Base-by-base conservation (phyloP, 2,113 vertebrate genomes). In the Alaudala cheleensis region DNA sequence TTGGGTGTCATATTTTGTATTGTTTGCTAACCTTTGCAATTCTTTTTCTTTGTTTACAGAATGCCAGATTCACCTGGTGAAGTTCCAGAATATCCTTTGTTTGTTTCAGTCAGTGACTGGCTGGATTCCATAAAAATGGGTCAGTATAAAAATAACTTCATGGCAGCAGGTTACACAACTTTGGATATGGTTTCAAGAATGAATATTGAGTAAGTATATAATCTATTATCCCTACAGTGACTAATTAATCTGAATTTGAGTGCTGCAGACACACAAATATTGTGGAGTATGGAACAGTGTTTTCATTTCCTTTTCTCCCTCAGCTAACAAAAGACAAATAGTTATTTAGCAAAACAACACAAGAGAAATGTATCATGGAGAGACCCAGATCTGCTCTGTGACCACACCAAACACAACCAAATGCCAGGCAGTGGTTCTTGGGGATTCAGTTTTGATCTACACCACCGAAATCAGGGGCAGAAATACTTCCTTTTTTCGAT, bases 121-220 rank as follows among this genome's bases (percentile, higher is more conserved):
- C 97, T 99, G 96, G 99, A 99, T 97, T 99, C 99, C 92, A 99
- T 99, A 97, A 99, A 99, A 97, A 99, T 99, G 99, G 99, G 98
- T 96, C 99, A 99, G 96, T 99, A 99, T 97, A 99, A 99, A 96
- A 99, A 98, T 97, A 99, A 99, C 96, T 99, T 99, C 96, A 98
- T 99, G 98, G 98, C 98, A 86, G 98, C 99, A 74, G 99, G 99
- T 89, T 99, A 99, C 98, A 98, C 98, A 83, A 99, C 98, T 58
- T 97, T 99, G 98, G 99, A 99, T 97, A 98, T 98, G 92, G 98
- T 99, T 98, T 98, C 99, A 85, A 98, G 98, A 98, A 99, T 99
- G 99, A 99, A 92, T 97, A 99, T 99, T 91, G 99, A 99, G 99
- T 99, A 98, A 99, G 99, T 99, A 72, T 57, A 25, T 67, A 77